Percentiles rank a stretch among this genome's conserved stretches.
phyloP scores from a whole-genome alignment of 2,888 invertebrate species.

The Cynaeus angustus region DNA sequence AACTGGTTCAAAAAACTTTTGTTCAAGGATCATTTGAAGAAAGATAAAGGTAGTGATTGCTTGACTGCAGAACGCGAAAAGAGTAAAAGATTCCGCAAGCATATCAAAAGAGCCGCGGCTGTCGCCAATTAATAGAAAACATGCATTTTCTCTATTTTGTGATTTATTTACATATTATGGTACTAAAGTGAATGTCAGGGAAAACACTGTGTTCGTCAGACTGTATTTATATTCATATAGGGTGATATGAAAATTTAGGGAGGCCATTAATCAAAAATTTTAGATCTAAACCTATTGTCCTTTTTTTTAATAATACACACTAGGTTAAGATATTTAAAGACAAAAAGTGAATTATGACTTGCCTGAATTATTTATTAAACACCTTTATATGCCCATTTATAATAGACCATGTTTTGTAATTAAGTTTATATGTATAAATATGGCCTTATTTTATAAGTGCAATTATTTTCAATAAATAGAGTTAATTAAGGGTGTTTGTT shows the following conservation, averaged over 20 bases:
- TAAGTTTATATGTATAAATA: slow-evolving; percentile 6
- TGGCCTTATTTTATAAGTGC: slow-evolving; percentile 30
- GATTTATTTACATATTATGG: slow-evolving; percentile 12
- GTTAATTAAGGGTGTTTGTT: not conserved
- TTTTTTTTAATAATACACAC: too few species aligned
- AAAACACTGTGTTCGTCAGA: slow-evolving; percentile 1
- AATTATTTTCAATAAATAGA: slow-evolving; percentile 32
- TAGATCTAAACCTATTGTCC: too few species aligned
- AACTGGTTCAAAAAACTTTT: slow-evolving; percentile 57
- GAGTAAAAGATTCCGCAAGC: slow-evolving; percentile 14
- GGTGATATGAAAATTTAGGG: too few species aligned
- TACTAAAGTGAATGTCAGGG: slow-evolving; percentile 1
- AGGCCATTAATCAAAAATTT: too few species aligned
- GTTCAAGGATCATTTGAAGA: slow-evolving; percentile 35
- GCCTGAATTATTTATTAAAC: too few species aligned
- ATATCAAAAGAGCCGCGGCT: slow-evolving; percentile 24
- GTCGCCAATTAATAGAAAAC: slow-evolving; percentile 19
- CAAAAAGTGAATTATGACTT: too few species aligned
- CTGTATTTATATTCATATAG: not conserved
- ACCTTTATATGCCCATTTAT: not conserved
- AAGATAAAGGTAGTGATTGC: slow-evolving; percentile 13
- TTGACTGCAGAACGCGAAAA: slow-evolving; percentile 1
- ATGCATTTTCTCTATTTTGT: slow-evolving; percentile 16
- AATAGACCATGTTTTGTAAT: slow-evolving; percentile 11
- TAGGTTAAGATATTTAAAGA: too few species aligned